Evolutionary conservation across 2,888 invertebrate genomes (phyloP), one percentile per base, ranked within the genome.

Genomic region (Rotaria sp.): DNA sequence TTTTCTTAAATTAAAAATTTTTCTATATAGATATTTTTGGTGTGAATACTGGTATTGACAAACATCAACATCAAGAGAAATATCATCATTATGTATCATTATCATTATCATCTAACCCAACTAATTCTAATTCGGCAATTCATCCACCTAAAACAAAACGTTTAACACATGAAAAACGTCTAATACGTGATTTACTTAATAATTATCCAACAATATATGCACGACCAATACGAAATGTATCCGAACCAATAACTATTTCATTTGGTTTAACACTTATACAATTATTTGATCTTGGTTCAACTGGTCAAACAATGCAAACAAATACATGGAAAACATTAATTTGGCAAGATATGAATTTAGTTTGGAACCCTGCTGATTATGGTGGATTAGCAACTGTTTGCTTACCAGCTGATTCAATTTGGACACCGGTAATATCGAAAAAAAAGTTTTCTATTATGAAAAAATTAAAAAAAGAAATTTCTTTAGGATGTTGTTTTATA

Each of bases 281-380:
- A 85, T 55, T 85, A n/a, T 38, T 85, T 52, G 85, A 85, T 80
- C 24, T 85, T 11, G 85, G 48, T 21, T 30, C 35, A 21, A 85
- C 24, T 48, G 67, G n/a, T 75, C 85, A 80, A 85, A 45, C 8
- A 38, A 48, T 85, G 50, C 45, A 67, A 45, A 52, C 57, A 30
- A 80, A 50, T 35, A 38, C 50, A n/a, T 85, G 57, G 57, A 59
- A 59, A 59, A 85, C 55, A 41, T 85, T 41, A 0, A 45, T 41
- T 4, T 90, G 90, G 90, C 88, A 88, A n/a, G 91, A 91, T 86
- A 89, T 89, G 41, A 89, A 90, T 87, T 88, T 91, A 85, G 87
- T 87, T 50, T 91, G 91, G 91, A 88, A 90, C 85, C 89, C 89
- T 3, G 87, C 87, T 13, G 89, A 90, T 80, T 90, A 88, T 87